Conservation (phyloP, 2,888 invertebrate species). For the Idaea straminata region DNA sequence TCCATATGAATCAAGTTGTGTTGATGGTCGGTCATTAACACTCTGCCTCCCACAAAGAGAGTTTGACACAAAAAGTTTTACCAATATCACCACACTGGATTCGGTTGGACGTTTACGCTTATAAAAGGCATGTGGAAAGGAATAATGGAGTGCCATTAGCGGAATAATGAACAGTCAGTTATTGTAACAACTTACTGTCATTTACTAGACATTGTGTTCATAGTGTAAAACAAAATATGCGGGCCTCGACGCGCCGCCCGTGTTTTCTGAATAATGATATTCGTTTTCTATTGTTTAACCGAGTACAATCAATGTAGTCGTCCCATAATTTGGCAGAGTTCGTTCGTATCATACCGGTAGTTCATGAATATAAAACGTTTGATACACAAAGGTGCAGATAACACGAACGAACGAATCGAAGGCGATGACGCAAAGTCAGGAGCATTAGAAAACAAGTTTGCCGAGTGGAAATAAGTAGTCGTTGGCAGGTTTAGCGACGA, state of each 20-base stretch:
- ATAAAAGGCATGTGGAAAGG: constrained; percentile 15
- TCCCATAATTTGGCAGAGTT: background rate
- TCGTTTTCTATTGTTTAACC: background rate
- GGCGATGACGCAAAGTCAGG: constrained; percentile 40
- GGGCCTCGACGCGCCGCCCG: background rate
- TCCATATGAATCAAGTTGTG: constrained; percentile 31
- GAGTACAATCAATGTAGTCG: background rate
- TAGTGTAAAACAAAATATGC: constrained; percentile 1
- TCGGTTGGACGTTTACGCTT: constrained; percentile 12
- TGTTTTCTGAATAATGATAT: background rate
- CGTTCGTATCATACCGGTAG: background rate
- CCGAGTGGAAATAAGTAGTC: constrained; percentile 58
- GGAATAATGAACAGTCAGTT: background rate
- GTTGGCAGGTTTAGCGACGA: constrained; percentile 63
- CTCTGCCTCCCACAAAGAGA: constrained; percentile 51
- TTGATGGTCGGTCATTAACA: constrained; percentile 55
- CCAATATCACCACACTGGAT: constrained; percentile 12
- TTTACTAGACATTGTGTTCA: background rate
- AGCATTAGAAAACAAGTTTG: constrained; percentile 64
- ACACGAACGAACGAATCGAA: constrained; percentile 10
- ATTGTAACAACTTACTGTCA: background rate
- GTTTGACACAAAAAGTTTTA: constrained; percentile 32
- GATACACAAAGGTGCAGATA: background rate
- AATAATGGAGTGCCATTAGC: constrained; percentile 19
- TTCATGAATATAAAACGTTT: background rate